These are phyloP conservation scores for Drosophila stalkeri DNA, from an alignment of 2,888 invertebrate genomes.

Conservation along the genomic window DNA sequence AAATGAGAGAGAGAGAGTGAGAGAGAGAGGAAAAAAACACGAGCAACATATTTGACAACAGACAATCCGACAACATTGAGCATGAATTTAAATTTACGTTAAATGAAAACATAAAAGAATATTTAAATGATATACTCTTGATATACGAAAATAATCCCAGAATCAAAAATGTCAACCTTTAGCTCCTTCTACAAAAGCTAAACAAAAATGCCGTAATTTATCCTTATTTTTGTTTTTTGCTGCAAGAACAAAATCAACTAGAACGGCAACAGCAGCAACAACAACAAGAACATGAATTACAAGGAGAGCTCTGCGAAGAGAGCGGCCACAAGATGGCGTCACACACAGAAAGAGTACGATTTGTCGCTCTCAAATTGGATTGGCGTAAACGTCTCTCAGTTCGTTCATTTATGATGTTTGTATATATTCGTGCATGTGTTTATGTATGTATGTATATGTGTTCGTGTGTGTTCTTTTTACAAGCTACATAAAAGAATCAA, in stretches of 20 bases:
- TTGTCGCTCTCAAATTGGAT: constrained; percentile 5
- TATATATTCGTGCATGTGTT: constrained; percentile 9
- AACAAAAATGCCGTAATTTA: background rate
- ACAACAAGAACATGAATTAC: constrained; percentile 5
- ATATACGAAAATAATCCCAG: background rate
- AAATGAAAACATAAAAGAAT: background rate
- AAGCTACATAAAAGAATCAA: constrained; percentile 27
- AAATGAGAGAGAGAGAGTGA: background rate
- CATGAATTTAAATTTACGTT: constrained; percentile 8
- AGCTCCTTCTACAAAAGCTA: background rate
- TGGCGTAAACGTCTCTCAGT: constrained; percentile 25
- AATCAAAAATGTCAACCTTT: background rate
- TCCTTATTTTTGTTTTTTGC: background rate
- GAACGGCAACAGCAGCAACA: background rate
- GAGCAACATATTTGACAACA: constrained; percentile 5
- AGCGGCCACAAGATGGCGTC: constrained; percentile 8
- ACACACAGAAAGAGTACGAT: background rate
- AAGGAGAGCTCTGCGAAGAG: background rate
- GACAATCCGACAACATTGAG: constrained; percentile 10
- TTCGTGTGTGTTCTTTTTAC: constrained; percentile 25
- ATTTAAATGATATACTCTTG: background rate
- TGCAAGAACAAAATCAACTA: background rate
- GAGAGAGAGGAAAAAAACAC: background rate
- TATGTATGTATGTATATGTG: constrained; percentile 6
- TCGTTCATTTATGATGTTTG: background rate